Conservation (phyloP, 2,888 invertebrate genomes). For the Agonopterix alstromeriana region DNA sequence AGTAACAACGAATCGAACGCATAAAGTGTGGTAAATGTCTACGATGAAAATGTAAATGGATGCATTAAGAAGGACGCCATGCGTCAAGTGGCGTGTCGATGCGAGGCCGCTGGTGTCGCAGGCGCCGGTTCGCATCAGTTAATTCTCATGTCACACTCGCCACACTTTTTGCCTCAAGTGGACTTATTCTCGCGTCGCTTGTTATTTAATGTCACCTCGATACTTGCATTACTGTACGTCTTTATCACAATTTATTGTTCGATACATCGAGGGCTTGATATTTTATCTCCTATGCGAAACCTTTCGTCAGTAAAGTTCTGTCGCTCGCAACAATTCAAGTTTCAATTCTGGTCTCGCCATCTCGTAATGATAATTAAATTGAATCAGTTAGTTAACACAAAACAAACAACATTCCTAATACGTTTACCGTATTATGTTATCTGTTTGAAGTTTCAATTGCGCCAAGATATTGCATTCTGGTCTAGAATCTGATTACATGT, state of each 20-base stretch:
- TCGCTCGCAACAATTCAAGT: background rate
- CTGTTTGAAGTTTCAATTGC: constrained; percentile 7
- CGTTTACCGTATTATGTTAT: constrained; percentile 16
- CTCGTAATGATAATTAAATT: background rate
- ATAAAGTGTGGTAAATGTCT: constrained; percentile 30
- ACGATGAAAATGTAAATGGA: constrained; percentile 46
- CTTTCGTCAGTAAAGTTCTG: no score
- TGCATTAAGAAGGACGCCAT: constrained; percentile 46
- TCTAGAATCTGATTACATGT: constrained; percentile 19
- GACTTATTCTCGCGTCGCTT: constrained; percentile 23
- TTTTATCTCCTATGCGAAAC: no score
- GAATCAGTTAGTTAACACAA: constrained; percentile 10
- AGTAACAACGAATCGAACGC: constrained; percentile 7
- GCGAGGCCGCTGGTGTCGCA: constrained; percentile 32
- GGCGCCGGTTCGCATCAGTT: constrained; percentile 30
- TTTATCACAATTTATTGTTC: constrained; percentile 26
- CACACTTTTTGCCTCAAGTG: constrained; percentile 35
- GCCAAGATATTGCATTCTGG: constrained; percentile 12
- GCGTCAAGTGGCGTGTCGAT: constrained; percentile 65
- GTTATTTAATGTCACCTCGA: constrained; percentile 43
- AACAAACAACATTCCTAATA: constrained; percentile 18
- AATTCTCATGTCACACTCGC: constrained; percentile 34
- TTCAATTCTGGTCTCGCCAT: background rate
- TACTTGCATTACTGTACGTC: constrained; percentile 30
- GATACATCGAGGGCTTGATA: no score